Evolutionary conservation across 2,888 invertebrate species (phyloP).

Genomic region (Philonicus albiceps): DNA sequence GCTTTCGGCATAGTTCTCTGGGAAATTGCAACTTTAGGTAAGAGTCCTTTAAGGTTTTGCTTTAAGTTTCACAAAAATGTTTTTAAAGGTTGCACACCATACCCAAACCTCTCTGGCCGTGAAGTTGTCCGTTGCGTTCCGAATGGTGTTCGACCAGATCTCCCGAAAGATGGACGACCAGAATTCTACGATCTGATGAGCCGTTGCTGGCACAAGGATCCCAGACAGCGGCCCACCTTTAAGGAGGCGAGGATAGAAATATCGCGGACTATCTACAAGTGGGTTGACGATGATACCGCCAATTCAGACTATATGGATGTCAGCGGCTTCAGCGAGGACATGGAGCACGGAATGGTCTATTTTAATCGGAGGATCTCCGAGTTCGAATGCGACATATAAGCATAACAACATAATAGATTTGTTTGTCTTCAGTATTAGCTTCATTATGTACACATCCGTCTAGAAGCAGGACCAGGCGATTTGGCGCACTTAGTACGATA

Average conservation of each 20-base stretch:
- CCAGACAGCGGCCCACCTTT: slow-evolving; percentile 77
- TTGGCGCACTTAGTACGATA: background rate
- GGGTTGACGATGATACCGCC: slow-evolving; percentile 62
- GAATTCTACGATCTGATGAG: slow-evolving; percentile 72
- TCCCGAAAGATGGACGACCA: slow-evolving; percentile 80
- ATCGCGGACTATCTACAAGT: slow-evolving; percentile 59
- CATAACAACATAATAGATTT: slow-evolving; percentile 24
- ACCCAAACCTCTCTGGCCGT: slow-evolving; percentile 83
- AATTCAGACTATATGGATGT: slow-evolving; percentile 64
- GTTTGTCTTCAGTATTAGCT: slow-evolving; percentile 24
- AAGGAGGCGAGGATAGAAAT: slow-evolving; percentile 66
- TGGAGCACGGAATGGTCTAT: slow-evolving; percentile 63
- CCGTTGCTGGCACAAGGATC: slow-evolving; percentile 74
- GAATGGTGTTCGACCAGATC: slow-evolving; percentile 78
- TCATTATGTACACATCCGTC: background rate
- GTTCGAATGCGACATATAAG: slow-evolving; percentile 72
- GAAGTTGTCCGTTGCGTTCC: slow-evolving; percentile 84
- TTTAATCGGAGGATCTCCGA: slow-evolving; percentile 68
- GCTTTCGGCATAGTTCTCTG: slow-evolving; percentile 85
- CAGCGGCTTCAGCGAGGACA: slow-evolving; percentile 63
- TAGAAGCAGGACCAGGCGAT: background rate
- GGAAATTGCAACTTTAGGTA: slow-evolving; percentile 87
- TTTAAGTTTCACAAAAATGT: background rate
- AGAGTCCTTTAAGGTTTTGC: slow-evolving; percentile 39
- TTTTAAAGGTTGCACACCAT: slow-evolving; percentile 78